These are phyloP conservation scores for Chamaea fasciata DNA, from an alignment of 2,113 vertebrate genomes.

Conservation along the genomic window DNA sequence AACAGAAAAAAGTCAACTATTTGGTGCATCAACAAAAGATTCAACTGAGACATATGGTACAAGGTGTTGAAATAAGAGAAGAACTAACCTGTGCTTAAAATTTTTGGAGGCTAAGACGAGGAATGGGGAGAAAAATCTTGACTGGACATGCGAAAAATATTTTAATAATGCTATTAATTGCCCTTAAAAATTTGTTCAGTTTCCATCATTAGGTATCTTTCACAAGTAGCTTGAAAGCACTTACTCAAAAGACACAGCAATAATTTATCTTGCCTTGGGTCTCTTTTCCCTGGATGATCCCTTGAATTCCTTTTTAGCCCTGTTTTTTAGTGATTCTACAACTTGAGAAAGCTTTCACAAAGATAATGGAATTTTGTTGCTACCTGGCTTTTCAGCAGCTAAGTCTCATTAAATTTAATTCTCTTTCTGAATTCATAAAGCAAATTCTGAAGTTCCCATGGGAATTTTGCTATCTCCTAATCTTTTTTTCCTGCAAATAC, in stretches of 20 bases:
- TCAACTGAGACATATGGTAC: too few relatives aligned
- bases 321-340: background rate
- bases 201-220: background rate
- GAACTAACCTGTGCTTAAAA: background rate
- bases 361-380: conserved; percentile 21
- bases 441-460: conserved; percentile 1
- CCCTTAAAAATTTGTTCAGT: background rate
- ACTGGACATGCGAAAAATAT: background rate
- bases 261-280: background rate
- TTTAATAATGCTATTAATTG: background rate
- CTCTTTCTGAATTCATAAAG: conserved; percentile 28
- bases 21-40: background rate
- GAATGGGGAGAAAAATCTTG: background rate
- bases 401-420: conserved; percentile 38
- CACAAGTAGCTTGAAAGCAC: background rate
- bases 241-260: background rate
- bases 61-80: background rate
- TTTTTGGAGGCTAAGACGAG: background rate
- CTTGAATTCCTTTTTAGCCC: background rate
- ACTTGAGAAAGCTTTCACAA: background rate
- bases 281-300: background rate
- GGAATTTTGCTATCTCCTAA: background rate
- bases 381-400: conserved; percentile 6
- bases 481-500: conserved; percentile 15
- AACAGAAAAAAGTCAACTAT: rapidly evolving